These are phyloP conservation scores for Vanessa cardui DNA, from an alignment of 2,888 invertebrate genomes.

Conservation along the genomic window DNA sequence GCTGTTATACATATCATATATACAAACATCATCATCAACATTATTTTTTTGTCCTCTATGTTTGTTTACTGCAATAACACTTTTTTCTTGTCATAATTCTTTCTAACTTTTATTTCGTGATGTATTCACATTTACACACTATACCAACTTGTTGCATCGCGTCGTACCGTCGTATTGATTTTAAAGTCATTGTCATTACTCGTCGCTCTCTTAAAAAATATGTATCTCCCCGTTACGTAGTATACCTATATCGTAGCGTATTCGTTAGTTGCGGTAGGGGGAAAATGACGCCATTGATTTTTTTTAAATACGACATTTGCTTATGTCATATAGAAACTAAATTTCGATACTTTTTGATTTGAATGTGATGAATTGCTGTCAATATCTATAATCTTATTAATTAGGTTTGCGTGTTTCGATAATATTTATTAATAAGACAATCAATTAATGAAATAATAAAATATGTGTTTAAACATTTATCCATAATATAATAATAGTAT, in stretches of 20 bases:
- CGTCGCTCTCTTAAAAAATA: conserved; percentile 12
- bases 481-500: too few species aligned
- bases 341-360: too few species aligned
- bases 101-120: conserved; percentile 1
- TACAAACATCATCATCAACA: too few species aligned
- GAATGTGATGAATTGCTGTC: too few species aligned
- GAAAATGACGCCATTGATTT: neutral
- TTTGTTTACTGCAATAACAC: neutral
- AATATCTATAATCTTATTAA: too few species aligned
- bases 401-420: too few species aligned
- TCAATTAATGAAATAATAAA: neutral
- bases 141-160: conserved; percentile 8
- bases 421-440: neutral
- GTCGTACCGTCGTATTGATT: conserved; percentile 14
- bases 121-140: neutral
- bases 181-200: conserved; percentile 16
- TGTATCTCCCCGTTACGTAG: neutral
- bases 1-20: too few species aligned
- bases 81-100: neutral
- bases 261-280: conserved; percentile 6
- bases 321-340: too few species aligned
- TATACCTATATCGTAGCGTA: conserved; percentile 2
- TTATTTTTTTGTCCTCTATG: too few species aligned
- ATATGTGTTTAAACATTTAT: too few species aligned
- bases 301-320: neutral